Conservation (phyloP, 2,797 vertebrate species). For the Acropternis orthonyx region DNA sequence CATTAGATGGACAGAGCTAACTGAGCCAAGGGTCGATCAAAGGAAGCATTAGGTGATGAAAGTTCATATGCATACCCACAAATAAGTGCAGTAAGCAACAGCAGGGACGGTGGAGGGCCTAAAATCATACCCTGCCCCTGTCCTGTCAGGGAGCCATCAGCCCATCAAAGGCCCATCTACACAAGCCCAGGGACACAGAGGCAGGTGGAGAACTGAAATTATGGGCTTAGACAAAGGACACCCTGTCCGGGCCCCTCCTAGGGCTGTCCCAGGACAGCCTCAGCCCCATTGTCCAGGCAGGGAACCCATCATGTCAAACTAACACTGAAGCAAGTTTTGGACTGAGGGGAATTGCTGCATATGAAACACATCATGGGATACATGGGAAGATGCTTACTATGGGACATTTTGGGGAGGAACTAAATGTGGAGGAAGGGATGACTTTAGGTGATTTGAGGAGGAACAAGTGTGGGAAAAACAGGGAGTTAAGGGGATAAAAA, state of each 20-base stretch:
- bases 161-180: background rate
- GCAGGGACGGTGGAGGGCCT: background rate
- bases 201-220: background rate
- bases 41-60: background rate
- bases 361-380: background rate
- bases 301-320: background rate
- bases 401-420: background rate
- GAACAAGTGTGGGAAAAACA: background rate
- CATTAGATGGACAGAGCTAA: background rate
- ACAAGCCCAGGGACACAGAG: background rate
- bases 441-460: background rate
- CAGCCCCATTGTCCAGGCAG: background rate
- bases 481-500: background rate
- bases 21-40: background rate
- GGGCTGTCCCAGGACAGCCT: background rate
- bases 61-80: background rate
- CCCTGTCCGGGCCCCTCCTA: background rate
- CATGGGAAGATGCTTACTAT: background rate
- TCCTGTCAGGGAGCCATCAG: background rate
- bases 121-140: background rate
- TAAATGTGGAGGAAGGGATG: background rate
- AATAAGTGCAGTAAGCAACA: background rate
- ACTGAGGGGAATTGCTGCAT: background rate
- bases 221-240: background rate
- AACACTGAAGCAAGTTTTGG: background rate